Conservation (phyloP, 1,140 invertebrate species). For the Dufourea novaeangliae region DNA sequence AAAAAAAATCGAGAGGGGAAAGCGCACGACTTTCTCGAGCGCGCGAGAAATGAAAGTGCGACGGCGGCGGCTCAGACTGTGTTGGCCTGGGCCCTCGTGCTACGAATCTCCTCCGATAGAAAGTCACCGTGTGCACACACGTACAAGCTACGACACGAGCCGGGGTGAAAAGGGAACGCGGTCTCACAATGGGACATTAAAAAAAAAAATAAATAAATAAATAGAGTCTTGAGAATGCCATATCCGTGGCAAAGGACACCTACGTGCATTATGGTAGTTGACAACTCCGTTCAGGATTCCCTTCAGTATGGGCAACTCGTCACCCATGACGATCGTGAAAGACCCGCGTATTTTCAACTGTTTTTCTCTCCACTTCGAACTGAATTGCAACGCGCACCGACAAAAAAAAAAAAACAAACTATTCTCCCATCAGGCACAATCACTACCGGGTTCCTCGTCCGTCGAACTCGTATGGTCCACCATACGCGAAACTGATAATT, state of each 20-base stretch:
- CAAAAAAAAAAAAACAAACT: neutral
- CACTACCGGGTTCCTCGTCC: slow-evolving; percentile 18
- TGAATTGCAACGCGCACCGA: slow-evolving; percentile 45
- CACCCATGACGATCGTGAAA: slow-evolving; percentile 84
- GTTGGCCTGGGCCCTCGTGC: slow-evolving; percentile 29
- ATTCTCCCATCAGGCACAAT: slow-evolving; percentile 45
- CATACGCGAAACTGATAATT: neutral
- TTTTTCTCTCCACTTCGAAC: slow-evolving; percentile 48
- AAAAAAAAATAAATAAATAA: neutral
- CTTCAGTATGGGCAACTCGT: slow-evolving; percentile 93
- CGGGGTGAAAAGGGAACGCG: neutral
- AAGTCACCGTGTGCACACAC: slow-evolving; percentile 41
- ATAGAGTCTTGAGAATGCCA: neutral
- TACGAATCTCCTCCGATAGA: slow-evolving; percentile 61
- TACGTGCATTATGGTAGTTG: slow-evolving; percentile 95
- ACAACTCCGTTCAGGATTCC: slow-evolving; percentile 93
- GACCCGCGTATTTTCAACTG: slow-evolving; percentile 32
- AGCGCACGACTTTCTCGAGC: slow-evolving; percentile 67
- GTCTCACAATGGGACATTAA: neutral
- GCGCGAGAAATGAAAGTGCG: slow-evolving; percentile 63
- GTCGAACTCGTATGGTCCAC: neutral
- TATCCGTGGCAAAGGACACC: slow-evolving; percentile 77
- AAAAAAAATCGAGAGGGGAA: slow-evolving; percentile 64
- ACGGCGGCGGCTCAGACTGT: neutral
- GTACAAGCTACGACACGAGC: too few species aligned